Conservation (phyloP, 2,797 vertebrate species). For the Helicolenus hilgendorfi region DNA sequence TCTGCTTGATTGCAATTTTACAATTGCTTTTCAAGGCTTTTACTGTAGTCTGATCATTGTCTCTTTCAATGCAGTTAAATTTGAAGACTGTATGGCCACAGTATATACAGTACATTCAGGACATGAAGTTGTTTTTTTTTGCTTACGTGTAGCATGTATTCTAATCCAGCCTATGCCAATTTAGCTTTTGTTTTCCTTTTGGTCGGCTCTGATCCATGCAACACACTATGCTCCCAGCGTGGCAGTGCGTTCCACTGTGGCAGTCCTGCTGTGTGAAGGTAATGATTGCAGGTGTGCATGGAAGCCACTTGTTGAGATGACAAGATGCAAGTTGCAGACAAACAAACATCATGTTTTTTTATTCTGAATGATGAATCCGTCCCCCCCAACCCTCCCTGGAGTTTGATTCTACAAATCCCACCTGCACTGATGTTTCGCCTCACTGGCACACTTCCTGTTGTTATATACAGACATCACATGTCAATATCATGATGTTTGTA, state of each 20-base stretch:
- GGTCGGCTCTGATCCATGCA: conserved; percentile 60
- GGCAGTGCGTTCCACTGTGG: conserved; percentile 69
- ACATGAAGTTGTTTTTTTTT: background rate
- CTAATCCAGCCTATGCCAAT: conserved; percentile 14
- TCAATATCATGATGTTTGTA: background rate
- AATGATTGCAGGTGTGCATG: conserved; percentile 84
- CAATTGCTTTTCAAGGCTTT: conserved; percentile 11
- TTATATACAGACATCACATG: conserved; percentile 29
- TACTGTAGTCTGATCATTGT: background rate
- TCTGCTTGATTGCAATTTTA: conserved; percentile 18
- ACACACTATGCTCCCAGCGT: conserved; percentile 75
- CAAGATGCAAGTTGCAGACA: conserved; percentile 63
- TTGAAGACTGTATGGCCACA: background rate
- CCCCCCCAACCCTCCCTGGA: conserved; percentile 9
- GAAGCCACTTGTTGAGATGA: conserved; percentile 83
- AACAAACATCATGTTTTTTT: conserved; percentile 66
- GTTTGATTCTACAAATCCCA: conserved; percentile 54
- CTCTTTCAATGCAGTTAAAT: background rate
- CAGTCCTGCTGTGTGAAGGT: conserved; percentile 73
- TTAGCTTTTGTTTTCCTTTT: conserved; percentile 54
- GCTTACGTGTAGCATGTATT: conserved; percentile 1
- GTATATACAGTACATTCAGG: background rate
- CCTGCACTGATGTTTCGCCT: conserved; percentile 37
- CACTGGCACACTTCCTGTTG: background rate
- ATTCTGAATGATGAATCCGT: conserved; percentile 65